Conservation (phyloP, 2,113 vertebrate species). For the Microcebus jonahi region DNA sequence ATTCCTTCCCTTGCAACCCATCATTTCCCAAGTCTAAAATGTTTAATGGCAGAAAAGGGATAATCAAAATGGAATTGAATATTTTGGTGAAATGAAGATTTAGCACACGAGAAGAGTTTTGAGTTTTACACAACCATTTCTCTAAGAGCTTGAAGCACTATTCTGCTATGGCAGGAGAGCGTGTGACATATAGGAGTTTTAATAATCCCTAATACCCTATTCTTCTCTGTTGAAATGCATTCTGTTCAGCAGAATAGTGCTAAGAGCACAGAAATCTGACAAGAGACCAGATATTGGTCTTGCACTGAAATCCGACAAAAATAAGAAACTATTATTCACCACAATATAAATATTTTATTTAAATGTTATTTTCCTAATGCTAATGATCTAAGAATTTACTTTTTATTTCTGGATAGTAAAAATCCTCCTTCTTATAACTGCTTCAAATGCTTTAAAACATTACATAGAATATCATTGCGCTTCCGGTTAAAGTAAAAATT, state of each 20-base stretch:
- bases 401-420: slow-evolving; percentile 14
- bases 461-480: background rate
- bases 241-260: background rate
- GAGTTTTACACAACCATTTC: background rate
- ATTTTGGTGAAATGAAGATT: slow-evolving; percentile 15
- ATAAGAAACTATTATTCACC: background rate
- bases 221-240: background rate
- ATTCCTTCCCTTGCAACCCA: background rate
- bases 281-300: background rate
- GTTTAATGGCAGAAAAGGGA: background rate
- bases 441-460: background rate
- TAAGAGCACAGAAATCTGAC: slow-evolving; percentile 15
- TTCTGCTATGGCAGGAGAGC: slow-evolving; percentile 6
- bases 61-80: slow-evolving; percentile 32
- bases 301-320: background rate
- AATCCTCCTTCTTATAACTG: background rate
- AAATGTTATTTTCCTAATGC: background rate
- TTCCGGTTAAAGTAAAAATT: background rate
- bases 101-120: background rate
- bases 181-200: background rate
- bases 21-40: background rate
- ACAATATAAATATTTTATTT: background rate
- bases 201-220: background rate
- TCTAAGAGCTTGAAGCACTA: background rate
- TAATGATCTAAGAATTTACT: background rate